A percentile compares a stretch with the other conserved stretches of the same genome.
Conservation (phyloP, 2,113 vertebrate genomes). For the Eclectus roratus region DNA sequence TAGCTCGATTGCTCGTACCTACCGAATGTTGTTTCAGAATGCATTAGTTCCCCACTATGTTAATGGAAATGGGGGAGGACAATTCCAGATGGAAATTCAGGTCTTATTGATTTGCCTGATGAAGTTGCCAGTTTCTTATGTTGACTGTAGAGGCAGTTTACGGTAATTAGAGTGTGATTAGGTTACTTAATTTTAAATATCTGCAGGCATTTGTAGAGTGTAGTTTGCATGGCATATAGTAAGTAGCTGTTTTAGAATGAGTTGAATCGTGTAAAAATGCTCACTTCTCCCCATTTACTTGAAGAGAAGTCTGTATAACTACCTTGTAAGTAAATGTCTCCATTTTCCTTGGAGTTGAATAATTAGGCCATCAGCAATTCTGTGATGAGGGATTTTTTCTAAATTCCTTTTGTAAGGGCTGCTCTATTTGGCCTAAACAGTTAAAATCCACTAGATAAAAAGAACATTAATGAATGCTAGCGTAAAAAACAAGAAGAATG, state of each 20-base stretch:
- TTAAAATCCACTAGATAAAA: neutral
- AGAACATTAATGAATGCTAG: neutral
- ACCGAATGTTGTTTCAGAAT: neutral
- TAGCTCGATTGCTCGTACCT: fast-evolving
- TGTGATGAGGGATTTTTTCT: neutral
- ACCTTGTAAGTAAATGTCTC: neutral
- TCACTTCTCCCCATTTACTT: neutral
- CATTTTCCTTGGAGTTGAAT: neutral
- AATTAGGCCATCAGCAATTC: constrained; percentile 12
- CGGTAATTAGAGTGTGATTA: neutral
- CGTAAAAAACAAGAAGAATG: neutral
- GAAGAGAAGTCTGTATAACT: neutral
- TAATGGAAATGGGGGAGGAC: neutral
- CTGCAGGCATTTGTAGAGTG: neutral
- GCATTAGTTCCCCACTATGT: neutral
- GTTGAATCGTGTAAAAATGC: constrained; percentile 9
- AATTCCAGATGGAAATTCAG: neutral
- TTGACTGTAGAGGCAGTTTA: neutral
- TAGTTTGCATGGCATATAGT: neutral
- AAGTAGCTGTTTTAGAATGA: neutral
- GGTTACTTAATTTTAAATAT: neutral
- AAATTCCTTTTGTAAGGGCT: neutral
- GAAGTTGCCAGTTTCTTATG: neutral
- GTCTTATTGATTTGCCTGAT: neutral
- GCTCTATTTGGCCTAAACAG: neutral